Conservation (phyloP, 2,113 vertebrate genomes). For the cat (Felis catus) region DNA sequence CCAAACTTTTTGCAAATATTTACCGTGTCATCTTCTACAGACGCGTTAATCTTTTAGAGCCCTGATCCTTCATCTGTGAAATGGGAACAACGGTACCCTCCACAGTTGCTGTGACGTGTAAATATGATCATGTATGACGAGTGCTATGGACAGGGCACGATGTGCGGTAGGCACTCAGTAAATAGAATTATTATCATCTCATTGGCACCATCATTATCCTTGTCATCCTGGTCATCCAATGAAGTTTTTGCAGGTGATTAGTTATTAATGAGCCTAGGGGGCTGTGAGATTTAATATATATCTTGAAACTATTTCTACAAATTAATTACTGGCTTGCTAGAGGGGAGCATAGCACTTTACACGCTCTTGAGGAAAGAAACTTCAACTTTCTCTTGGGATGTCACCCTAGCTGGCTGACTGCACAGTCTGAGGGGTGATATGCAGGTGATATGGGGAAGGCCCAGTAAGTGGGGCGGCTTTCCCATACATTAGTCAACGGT, state of each 20-base stretch:
- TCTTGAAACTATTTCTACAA: neutral
- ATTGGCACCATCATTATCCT: neutral
- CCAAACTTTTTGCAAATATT: neutral
- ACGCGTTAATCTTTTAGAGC: neutral
- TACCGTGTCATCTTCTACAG: neutral
- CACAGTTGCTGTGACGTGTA: neutral
- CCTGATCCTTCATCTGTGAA: neutral
- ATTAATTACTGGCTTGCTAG: neutral
- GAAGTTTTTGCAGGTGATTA: neutral
- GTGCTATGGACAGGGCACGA: no score
- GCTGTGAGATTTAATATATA: neutral
- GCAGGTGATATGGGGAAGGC: neutral
- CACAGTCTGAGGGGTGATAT: neutral
- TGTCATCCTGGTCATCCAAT: neutral
- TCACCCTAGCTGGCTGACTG: neutral
- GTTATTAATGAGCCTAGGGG: neutral
- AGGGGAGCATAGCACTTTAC: neutral
- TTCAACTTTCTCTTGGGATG: neutral
- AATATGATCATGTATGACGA: neutral
- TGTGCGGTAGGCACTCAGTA: neutral
- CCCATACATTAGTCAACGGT: neutral
- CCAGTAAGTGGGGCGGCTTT: no score
- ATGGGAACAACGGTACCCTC: neutral
- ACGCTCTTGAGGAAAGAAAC: neutral
- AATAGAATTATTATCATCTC: neutral